Base-by-base conservation (phyloP, 2,797 vertebrate species). In the Acanthurus leucopareius region DNA sequence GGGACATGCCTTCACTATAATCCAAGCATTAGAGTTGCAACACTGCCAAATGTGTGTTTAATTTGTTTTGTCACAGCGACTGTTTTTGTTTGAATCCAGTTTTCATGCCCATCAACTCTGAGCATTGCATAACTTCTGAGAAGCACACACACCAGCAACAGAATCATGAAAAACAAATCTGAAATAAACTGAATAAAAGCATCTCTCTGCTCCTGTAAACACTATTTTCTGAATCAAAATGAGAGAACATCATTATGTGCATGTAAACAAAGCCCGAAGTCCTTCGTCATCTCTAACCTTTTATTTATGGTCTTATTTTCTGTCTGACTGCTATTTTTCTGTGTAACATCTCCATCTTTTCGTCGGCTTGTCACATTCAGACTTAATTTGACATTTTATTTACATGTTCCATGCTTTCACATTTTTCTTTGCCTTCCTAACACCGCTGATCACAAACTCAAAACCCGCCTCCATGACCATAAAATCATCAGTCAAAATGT, bases 211-310 rank as follows among this genome's bases (percentile, higher is more conserved):
- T 64, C 15, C 60, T 40, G 38, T 42, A 63, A 54, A 61, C 32
- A 52, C 40, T n/a, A 8, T 25, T 68, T 22, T 72, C 35, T 54
- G 5, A 38, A 48, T 75, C 9, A 38, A 57, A 69, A 77, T 7
- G 62, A 69, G 22, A 44, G 5, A 64, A 51, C 22, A 48, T 75
- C 38, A 51, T 32, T 45, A 57, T 54, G 66, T 87, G 63, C 76
- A 86, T 74, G 70, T 80, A 77, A 87, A 81, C 79, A 72, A 67
- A 80, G 64, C 62, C 68, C 6, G 54, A 61, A 65, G 51, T 70
- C 82, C 59, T 77, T 79, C 53, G 65, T 57, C 69, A 54, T 79
- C 53, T 83, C 40, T 40, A 62, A 70, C 44, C 70, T 81, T 82
- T 65, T 72, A 56, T 73, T 64, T 65, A 11, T 59, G 48, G 7